These are phyloP conservation scores for Pseudobourletiella spinata DNA, from an alignment of 1,140 invertebrate genomes.

Conservation along the genomic window DNA sequence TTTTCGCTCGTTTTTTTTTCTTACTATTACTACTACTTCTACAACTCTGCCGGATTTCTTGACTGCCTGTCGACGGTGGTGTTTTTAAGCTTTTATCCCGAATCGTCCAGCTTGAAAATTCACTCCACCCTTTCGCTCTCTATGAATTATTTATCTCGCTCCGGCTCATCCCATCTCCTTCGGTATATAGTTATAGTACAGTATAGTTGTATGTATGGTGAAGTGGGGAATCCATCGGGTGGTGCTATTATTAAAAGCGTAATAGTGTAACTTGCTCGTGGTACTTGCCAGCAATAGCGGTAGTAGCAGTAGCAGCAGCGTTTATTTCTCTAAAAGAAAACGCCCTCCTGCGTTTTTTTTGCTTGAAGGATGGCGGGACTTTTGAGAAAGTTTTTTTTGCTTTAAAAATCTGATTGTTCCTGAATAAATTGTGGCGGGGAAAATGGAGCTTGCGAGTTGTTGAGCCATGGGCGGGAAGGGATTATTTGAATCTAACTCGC, in stretches of 20 bases:
- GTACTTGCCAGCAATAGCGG: too few species aligned
- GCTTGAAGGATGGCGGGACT: too few species aligned
- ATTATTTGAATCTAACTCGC: neutral
- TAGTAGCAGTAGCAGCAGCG: too few species aligned
- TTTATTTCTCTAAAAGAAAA: neutral
- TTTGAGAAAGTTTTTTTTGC: too few species aligned
- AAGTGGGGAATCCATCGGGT: neutral
- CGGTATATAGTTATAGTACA: neutral
- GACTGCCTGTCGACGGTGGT: neutral
- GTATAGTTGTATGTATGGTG: neutral
- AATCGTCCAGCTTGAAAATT: conserved; percentile 5
- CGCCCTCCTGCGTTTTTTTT: neutral
- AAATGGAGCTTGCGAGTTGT: too few species aligned
- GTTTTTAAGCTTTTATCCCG: neutral
- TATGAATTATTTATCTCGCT: conserved; percentile 15
- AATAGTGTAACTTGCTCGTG: too few species aligned
- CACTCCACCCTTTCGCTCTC: neutral
- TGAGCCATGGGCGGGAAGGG: too few species aligned
- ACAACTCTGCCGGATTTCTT: neutral
- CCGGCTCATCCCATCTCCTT: neutral
- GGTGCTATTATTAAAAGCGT: neutral
- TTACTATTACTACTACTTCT: neutral
- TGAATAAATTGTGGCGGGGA: too few species aligned
- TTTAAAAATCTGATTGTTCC: too few species aligned
- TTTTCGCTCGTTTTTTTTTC: neutral